A percentile compares a stretch with the other conserved stretches of the same genome.
These are phyloP conservation scores for Lasiurus cinereus DNA, from an alignment of 2,113 vertebrate species.

Conservation along the genomic window DNA sequence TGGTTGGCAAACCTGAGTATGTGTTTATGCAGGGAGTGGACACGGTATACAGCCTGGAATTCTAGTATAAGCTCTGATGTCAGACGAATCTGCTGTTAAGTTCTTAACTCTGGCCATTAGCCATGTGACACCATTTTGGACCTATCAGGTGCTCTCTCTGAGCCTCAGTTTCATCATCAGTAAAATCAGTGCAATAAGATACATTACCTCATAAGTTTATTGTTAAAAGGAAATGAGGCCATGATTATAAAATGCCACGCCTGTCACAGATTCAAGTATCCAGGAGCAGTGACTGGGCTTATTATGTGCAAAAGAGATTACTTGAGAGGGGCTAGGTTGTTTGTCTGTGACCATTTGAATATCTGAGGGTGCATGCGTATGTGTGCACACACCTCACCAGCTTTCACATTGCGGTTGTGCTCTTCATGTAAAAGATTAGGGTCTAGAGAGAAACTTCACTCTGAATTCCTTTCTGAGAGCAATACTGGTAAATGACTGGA, in stretches of 20 bases:
- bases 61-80: not conserved
- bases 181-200: slow-evolving; percentile 6
- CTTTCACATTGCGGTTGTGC: not conserved
- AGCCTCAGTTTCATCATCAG: slow-evolving; percentile 59
- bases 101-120: not conserved
- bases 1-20: not conserved
- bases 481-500: not conserved
- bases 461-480: not conserved
- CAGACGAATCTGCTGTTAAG: slow-evolving; percentile 16
- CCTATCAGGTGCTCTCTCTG: not conserved
- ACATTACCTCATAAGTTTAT: not conserved
- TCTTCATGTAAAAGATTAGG: not conserved
- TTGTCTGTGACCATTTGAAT: not conserved
- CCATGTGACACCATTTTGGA: not conserved
- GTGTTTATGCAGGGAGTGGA: not conserved
- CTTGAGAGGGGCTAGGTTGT: not conserved
- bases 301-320: not conserved
- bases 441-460: slow-evolving; percentile 6
- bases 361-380: not conserved
- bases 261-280: not conserved
- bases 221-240: slow-evolving; percentile 11
- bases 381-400: not conserved
- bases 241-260: not conserved
- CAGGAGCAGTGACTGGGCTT: not conserved
- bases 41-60: not conserved